A percentile compares a stretch with the other conserved stretches of the same genome.
Evolutionary conservation across 2,797 vertebrate species (phyloP).

Genomic region (Cyclopterus lumpus): DNA sequence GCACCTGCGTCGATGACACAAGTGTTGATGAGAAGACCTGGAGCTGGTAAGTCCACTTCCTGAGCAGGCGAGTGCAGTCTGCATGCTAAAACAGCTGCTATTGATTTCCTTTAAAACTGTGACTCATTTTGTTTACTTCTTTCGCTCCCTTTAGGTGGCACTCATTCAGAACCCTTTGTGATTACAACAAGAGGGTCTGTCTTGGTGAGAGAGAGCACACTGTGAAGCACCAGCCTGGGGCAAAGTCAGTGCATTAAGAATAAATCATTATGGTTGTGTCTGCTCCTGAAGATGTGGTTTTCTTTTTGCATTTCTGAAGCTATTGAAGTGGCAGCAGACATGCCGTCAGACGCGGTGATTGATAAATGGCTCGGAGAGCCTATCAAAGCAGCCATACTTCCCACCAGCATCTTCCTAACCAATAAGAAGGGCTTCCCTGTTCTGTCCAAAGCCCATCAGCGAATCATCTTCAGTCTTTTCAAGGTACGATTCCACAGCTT

Average conservation of each 20-base stretch:
- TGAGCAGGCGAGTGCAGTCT: constrained; percentile 8
- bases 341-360: constrained; percentile 89
- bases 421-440: constrained; percentile 97
- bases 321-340: constrained; percentile 91
- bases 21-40: constrained; percentile 91
- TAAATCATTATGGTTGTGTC: constrained; percentile 14
- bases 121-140: constrained; percentile 33
- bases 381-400: constrained; percentile 93
- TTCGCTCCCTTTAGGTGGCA: constrained; percentile 87
- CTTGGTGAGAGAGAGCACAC: constrained; percentile 84
- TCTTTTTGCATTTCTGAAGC: constrained; percentile 78
- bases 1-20: constrained; percentile 69
- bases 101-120: constrained; percentile 49
- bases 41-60: constrained; percentile 84
- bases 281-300: constrained; percentile 20
- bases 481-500: constrained; percentile 82
- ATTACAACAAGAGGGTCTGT: constrained; percentile 94
- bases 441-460: constrained; percentile 92
- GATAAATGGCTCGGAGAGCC: constrained; percentile 96
- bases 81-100: constrained; percentile 31
- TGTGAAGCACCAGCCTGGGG: neutral
- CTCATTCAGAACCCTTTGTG: constrained; percentile 92
- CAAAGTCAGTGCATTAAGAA: constrained; percentile 25
- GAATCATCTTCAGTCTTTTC: constrained; percentile 91
- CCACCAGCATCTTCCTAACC: constrained; percentile 93